Base-by-base conservation (phyloP, 2,888 invertebrate genomes). In the Atrina japonica region DNA sequence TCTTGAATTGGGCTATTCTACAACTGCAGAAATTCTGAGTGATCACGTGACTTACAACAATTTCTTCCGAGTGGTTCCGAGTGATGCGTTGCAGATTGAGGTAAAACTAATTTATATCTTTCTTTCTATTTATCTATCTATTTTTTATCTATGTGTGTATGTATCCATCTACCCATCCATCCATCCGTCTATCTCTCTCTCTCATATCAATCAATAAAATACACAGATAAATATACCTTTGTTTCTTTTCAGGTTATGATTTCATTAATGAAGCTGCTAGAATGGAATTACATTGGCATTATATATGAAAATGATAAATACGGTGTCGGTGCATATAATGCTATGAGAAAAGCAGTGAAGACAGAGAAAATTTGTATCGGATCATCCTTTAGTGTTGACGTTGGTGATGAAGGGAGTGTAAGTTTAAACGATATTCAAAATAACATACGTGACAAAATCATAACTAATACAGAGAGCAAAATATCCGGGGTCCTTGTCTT, bases 241-340 rank as follows among this genome's bases (percentile, higher is more conserved):
- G n/a, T n/a, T n/a, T n/a, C 21, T 21, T 53, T 65, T 9, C 49
- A 83, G 81, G 76, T 71, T 1, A 80, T 83, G 70, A 35, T 78
- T 2, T 35, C 76, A 50, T 50, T 80, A 16, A 60, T 83, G 66
- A 9, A 69, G 18, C 5, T 52, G 9, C 66, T 82, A 6, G 65
- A 72, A 43, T 83, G 83, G 83, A 83, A 79, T 45, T 70, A 80
- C 45, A 75, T 83, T 14, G 83, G 77, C n/a, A 66, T 82, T 2
- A 56, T 81, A 7, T 78, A 79, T 45, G 77, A 76, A 16, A 68
- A 77, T 29, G 75, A 77, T 43, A 47, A 65, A 2, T 80, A 82
- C 43, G 83, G 83, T 0, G 47, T 45, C 3, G 70, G 75, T n/a
- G 73, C 60, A 0, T 68, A 63, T 9, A 21, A 23, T 2, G 45